phyloP scores from a whole-genome alignment of 2,797 vertebrate genomes.

The Avahi laniger region DNA sequence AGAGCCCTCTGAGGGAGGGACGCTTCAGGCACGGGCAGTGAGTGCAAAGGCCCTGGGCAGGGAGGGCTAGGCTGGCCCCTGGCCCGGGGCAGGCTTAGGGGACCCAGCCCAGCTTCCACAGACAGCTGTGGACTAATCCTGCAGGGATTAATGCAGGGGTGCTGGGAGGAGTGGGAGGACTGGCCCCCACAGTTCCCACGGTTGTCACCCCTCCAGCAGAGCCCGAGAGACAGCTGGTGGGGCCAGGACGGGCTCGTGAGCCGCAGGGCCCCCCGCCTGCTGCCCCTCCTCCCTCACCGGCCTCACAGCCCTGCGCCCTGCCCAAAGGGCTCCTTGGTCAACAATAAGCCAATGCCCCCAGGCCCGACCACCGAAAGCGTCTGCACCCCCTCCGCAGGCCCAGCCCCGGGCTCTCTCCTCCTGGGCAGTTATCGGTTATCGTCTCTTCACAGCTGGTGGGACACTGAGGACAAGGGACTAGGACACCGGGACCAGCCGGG shows the following conservation, averaged over 20 bases:
- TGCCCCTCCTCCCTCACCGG: background rate
- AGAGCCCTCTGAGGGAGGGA: background rate
- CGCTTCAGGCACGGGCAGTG: too few relatives aligned
- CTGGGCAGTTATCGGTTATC: background rate
- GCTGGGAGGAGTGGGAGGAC: too few relatives aligned
- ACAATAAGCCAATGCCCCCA: background rate
- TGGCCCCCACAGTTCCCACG: background rate
- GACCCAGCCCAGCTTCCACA: background rate
- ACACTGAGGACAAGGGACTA: background rate
- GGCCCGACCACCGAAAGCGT: background rate
- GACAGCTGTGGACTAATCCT: background rate
- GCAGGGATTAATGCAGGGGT: background rate
- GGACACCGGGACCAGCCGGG: background rate
- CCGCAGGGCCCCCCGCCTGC: background rate
- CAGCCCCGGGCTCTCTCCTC: accelerated
- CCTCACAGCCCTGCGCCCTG: background rate
- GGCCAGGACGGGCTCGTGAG: background rate
- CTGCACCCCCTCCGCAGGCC: background rate
- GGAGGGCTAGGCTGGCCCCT: background rate
- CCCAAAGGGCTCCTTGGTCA: background rate
- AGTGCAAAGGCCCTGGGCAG: background rate
- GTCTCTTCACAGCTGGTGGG: background rate
- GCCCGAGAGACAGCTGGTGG: background rate
- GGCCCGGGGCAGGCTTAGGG: background rate
- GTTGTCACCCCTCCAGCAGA: background rate